These are phyloP conservation scores for Leptinotarsa juncta DNA, from an alignment of 2,888 invertebrate genomes.

Conservation along the genomic window DNA sequence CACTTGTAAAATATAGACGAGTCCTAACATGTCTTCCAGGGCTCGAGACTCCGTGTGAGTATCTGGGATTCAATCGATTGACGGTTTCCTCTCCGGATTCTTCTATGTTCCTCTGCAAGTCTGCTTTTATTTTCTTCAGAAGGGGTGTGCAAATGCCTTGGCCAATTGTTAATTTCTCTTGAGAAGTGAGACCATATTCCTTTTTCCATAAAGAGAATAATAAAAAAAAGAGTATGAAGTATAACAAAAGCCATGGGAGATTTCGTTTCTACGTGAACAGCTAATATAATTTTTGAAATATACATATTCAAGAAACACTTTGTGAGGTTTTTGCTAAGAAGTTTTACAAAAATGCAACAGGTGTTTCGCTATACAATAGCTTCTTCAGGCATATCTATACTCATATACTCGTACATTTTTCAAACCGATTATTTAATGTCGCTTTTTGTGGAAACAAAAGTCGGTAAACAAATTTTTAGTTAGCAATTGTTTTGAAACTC, in stretches of 20 bases:
- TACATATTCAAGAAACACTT: no score
- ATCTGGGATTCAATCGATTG: slow-evolving; percentile 95
- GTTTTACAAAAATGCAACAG: no score
- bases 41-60: slow-evolving; percentile 97
- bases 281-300: no score
- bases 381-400: no score
- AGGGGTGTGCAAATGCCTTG: slow-evolving; percentile 98
- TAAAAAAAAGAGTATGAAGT: slow-evolving; percentile 36
- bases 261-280: not conserved
- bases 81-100: slow-evolving; percentile 93
- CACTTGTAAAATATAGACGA: slow-evolving; percentile 98
- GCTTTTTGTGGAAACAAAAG: no score
- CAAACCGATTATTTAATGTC: no score
- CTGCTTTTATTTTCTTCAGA: slow-evolving; percentile 93
- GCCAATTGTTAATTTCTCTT: slow-evolving; percentile 96
- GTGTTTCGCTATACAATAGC: no score
- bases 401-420: no score
- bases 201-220: slow-evolving; percentile 60
- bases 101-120: slow-evolving; percentile 93
- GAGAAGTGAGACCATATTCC: slow-evolving; percentile 96
- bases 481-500: no score
- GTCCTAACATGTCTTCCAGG: slow-evolving; percentile 98
- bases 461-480: no score
- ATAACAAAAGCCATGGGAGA: slow-evolving; percentile 27
- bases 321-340: no score